phyloP scores from a whole-genome alignment of 23 tunicate species.

The Halocynthia roretzi region DNA sequence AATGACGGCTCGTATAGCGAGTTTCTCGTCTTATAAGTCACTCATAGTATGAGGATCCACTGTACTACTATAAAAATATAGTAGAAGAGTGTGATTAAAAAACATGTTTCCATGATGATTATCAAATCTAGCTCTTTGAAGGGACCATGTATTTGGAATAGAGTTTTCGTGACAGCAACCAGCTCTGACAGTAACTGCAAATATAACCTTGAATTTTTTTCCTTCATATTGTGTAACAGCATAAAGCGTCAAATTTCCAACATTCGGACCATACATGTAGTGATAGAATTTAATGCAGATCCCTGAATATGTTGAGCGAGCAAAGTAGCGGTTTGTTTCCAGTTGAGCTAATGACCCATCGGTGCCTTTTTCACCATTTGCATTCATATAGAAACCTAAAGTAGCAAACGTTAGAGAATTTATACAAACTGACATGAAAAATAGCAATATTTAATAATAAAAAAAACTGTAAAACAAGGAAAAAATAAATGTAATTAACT shows the following conservation, averaged over 20 bases:
- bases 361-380: constrained; percentile 22
- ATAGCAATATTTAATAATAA: too few relatives aligned
- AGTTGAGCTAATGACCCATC: constrained; percentile 17
- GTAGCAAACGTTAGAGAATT: neutral
- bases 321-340: constrained; percentile 38
- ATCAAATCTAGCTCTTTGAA: too few relatives aligned
- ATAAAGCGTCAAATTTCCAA: constrained; percentile 34
- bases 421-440: too few relatives aligned
- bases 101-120: too few relatives aligned
- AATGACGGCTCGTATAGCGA: too few relatives aligned
- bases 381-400: constrained; percentile 82
- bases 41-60: too few relatives aligned
- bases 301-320: constrained; percentile 57
- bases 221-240: neutral
- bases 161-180: neutral
- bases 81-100: too few relatives aligned
- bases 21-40: too few relatives aligned
- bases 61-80: too few relatives aligned
- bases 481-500: too few relatives aligned
- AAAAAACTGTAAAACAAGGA: too few relatives aligned
- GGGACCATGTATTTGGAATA: neutral
- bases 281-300: constrained; percentile 67
- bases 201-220: neutral
- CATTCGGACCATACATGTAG: constrained; percentile 84
- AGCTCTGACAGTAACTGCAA: constrained; percentile 10